These are phyloP conservation scores for Tichodroma muraria DNA, from an alignment of 2,113 vertebrate species.

Conservation along the genomic window DNA sequence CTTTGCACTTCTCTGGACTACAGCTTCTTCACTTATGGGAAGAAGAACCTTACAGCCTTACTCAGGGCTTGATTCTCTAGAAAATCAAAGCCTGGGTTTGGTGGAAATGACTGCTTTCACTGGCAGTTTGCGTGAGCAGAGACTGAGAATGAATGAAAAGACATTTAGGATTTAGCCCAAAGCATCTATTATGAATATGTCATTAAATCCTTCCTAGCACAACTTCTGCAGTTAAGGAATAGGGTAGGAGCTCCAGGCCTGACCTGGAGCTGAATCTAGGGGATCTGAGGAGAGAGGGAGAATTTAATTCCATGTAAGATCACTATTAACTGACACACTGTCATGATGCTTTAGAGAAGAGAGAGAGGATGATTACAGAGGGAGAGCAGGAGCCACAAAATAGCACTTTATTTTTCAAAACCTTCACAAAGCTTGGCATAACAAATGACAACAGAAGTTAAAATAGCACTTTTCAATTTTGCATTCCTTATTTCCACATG, in stretches of 20 bases:
- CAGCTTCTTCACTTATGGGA: not conserved
- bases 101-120: not conserved
- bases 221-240: not conserved
- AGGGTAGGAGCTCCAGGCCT: not conserved
- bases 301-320: not conserved
- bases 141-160: not conserved
- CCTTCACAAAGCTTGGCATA: not conserved
- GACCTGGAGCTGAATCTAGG: not conserved
- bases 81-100: not conserved
- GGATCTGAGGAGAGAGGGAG: not conserved
- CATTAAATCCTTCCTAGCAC: not conserved
- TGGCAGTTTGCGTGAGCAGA: not conserved
- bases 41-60: not conserved
- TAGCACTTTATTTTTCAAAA: slow-evolving; percentile 7
- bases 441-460: slow-evolving; percentile 12
- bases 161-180: not conserved
- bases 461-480: not conserved
- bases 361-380: not conserved
- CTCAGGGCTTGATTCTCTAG: not conserved
- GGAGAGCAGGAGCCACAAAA: not conserved
- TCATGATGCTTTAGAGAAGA: not conserved
- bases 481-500: not conserved
- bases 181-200: not conserved
- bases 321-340: not conserved
- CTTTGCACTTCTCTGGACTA: not conserved